Base-by-base conservation (phyloP, 2,888 invertebrate species). In the Pemphredon lugubris region DNA sequence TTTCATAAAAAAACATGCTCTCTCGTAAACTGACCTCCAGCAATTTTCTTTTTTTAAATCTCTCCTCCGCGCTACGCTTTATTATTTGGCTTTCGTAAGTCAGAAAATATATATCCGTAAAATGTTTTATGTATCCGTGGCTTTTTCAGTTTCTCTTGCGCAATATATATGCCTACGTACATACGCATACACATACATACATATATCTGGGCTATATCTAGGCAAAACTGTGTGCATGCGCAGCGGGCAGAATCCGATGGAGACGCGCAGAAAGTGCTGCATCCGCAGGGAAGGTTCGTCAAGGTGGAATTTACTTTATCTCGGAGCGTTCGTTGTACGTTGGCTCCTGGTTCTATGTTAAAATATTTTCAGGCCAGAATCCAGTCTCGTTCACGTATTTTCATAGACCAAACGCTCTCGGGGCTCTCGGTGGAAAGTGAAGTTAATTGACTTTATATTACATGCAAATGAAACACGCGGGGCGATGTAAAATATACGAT, bases 171-270 rank as follows among this genome's bases (percentile, higher is more conserved):
- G n/a, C n/a, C n/a, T n/a, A n/a, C n/a, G n/a, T n/a, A n/a, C n/a
- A n/a, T n/a, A n/a, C n/a, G n/a, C n/a, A n/a, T n/a, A n/a, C n/a
- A n/a, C n/a, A n/a, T n/a, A n/a, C n/a, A n/a, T n/a, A n/a, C n/a
- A n/a, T n/a, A 30, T 44, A 34, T 18, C 23, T 26, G n/a, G 13
- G 30, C 14, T 23, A 18, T 32, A 61, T 44, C 6, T 39, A 47
- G 45, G 54, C 16, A 18, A 55, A 70, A 68, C 39, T 50, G 30
- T 30, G 61, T 73, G 76, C 76, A 69, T 77, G 77, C 77, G 76
- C 71, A 34, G 11, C 4, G 21, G 7, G 32, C 34, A 45, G 26
- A 11, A 21, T 39, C 26, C 40, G 11, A 16, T 5, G 47, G 48
- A 48, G 72, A 60, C 47, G 77, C 67, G 71, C 75, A 58, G 75